Percentiles rank a stretch among this genome's conserved stretches.
Evolutionary conservation across 2,888 invertebrate genomes (phyloP).

Genomic region (Chelonus formosanus): DNA sequence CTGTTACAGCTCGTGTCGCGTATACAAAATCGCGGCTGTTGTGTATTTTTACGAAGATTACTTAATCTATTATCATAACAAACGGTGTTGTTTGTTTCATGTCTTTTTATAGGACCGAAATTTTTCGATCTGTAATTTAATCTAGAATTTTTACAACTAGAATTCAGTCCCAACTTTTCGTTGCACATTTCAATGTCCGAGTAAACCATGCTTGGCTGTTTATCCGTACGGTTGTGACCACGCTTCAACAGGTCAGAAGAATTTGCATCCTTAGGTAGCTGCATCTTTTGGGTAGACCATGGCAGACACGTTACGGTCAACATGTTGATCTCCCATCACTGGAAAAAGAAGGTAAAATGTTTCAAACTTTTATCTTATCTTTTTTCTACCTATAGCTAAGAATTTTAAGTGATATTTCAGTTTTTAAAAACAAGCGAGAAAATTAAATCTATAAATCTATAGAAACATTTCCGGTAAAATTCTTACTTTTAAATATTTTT

Average conservation of each 20-base stretch:
- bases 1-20: constrained; percentile 5
- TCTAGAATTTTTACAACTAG: neutral
- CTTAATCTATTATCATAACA: neutral
- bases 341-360: constrained; percentile 37
- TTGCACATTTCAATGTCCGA: constrained; percentile 12
- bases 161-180: constrained; percentile 1
- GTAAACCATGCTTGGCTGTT: constrained; percentile 37
- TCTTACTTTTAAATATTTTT: too few relatives aligned
- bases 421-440: too few relatives aligned
- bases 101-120: neutral
- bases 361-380: neutral
- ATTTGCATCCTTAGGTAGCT: constrained; percentile 31
- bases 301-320: constrained; percentile 42
- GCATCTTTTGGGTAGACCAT: constrained; percentile 46
- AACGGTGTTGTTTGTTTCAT: constrained; percentile 1
- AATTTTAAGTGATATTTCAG: too few relatives aligned
- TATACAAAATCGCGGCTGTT: neutral
- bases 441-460: too few relatives aligned
- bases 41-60: neutral
- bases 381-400: too few relatives aligned
- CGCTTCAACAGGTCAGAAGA: constrained; percentile 29
- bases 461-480: too few relatives aligned
- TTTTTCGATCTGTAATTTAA: neutral
- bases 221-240: constrained; percentile 34
- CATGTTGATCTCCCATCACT: constrained; percentile 53